These are phyloP conservation scores for Macrobrachium nipponense DNA, from an alignment of 1,140 invertebrate genomes.

Conservation along the genomic window DNA sequence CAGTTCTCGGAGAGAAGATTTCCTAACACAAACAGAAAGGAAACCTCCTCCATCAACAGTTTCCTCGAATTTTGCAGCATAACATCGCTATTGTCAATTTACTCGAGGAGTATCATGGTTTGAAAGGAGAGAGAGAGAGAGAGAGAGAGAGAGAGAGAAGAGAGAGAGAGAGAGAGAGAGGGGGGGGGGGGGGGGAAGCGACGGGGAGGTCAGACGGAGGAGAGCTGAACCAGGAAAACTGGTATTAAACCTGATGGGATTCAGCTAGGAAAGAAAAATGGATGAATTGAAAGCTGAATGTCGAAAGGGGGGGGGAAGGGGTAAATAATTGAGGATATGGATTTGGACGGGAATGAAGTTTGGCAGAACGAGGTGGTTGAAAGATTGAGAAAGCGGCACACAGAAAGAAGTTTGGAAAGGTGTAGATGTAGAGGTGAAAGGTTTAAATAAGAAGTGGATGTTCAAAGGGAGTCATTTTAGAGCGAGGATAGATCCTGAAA, in stretches of 20 bases:
- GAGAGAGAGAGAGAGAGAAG: constrained; percentile 1
- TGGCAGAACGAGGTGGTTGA: too few species aligned
- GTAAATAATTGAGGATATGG: neutral
- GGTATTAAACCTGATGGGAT: neutral
- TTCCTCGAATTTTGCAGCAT: too few species aligned
- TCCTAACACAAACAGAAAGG: too few species aligned
- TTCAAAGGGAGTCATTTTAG: neutral
- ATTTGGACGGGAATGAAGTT: neutral
- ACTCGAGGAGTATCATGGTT: neutral
- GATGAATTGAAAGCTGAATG: neutral
- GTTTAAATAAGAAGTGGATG: neutral
- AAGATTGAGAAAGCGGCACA: too few species aligned
- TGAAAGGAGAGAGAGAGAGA: constrained; percentile 2
- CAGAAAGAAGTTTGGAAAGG: neutral
- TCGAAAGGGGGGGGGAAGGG: neutral
- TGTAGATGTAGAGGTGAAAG: neutral
- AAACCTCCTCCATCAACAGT: too few species aligned
- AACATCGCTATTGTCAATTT: too few species aligned
- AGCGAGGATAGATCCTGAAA: neutral
- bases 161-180: neutral
- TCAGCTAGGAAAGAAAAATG: neutral
- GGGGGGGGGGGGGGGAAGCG: neutral
- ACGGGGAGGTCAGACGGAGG: neutral
- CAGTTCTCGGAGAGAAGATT: too few species aligned
- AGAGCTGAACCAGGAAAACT: neutral